Base-by-base conservation (phyloP, 2,113 vertebrate species). In the Rhynchopsitta pachyrhyncha region DNA sequence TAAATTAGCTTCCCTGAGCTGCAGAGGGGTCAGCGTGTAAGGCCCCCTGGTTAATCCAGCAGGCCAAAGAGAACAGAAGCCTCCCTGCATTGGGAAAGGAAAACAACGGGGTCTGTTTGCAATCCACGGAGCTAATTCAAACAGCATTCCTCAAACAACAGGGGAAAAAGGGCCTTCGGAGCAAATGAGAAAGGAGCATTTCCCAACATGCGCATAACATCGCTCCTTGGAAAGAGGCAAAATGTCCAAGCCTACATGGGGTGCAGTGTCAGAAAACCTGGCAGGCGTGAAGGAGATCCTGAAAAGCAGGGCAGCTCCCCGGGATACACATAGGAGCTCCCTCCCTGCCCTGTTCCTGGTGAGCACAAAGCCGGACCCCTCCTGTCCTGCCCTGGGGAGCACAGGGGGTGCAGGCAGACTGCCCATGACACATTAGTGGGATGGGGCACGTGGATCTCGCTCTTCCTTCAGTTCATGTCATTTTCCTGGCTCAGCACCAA, bases 21-120 rank as follows among this genome's bases (percentile, higher is more conserved):
- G 88, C 95, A 92, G 95, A 94, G 95, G 78, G 96, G 95, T 96
- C 96, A 97, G 90, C 8, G 83, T 74, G 90, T 41, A 83, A 96
- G 93, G 95, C 93, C 92, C 75, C 77, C 89, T 13, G 86, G 90
- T 96, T 96, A 97, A 96, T 97, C 92, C 96, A 96, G 83, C 93
- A 62, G 80, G 93, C 90, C 93, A 91, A 75, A 89, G 93, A 93
- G 96, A 96, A 96, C 91, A 95, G 96, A 94, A 95, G 95, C 96
- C 95, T 97, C 93, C 74, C 92, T 92, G 88, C 95, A 87, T 29
- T 53, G 95, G 95, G 93, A 97, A 97, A 97, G 93, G 95, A 96
- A 97, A 97, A 96, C 95, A 96, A 96, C 73, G 3, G 92, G 93
- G 88, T 96, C 96, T 96, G 92, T 96, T 97, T 97, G 96, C 95